Evolutionary conservation across 1,140 invertebrate genomes (phyloP).

Genomic region (Drosophila pachea): DNA sequence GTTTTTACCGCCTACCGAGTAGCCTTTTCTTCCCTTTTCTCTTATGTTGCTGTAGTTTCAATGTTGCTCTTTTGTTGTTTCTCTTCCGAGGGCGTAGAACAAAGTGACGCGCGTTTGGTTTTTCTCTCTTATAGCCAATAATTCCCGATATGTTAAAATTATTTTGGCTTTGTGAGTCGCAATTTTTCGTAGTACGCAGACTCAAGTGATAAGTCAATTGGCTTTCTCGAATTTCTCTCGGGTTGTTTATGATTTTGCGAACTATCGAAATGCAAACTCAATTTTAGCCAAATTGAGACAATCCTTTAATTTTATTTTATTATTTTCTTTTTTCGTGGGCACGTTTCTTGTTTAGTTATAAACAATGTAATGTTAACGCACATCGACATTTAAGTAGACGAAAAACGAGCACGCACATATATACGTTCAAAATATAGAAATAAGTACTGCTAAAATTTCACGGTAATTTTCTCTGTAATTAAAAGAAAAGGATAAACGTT

Average conservation of each 20-base stretch:
- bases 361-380: conserved; percentile 53
- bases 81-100: conserved; percentile 20
- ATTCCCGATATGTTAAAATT: conserved; percentile 17
- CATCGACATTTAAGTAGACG: conserved; percentile 63
- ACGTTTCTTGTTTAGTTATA: conserved; percentile 33
- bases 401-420: conserved; percentile 57
- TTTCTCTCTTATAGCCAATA: conserved; percentile 6
- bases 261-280: conserved; percentile 2
- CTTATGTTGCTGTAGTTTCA: conserved; percentile 22
- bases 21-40: conserved; percentile 13
- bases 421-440: conserved; percentile 69
- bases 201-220: conserved; percentile 34
- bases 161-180: conserved; percentile 6
- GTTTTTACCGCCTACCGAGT: conserved; percentile 1
- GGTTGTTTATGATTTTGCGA: conserved; percentile 18
- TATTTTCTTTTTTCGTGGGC: conserved; percentile 11
- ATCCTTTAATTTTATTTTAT: background rate
- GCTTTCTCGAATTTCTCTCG: conserved; percentile 19
- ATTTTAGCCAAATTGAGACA: conserved; percentile 9
- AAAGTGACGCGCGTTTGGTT: conserved; percentile 41
- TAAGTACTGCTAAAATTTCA: conserved; percentile 72
- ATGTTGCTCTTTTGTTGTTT: conserved; percentile 21
- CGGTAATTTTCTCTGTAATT: conserved; percentile 74
- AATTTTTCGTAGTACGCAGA: conserved; percentile 41
- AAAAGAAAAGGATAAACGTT: conserved; percentile 56